A percentile compares a stretch with the other conserved stretches of the same genome.
phyloP scores from a whole-genome alignment of 2,113 vertebrate species.

The Grallaria varia region DNA sequence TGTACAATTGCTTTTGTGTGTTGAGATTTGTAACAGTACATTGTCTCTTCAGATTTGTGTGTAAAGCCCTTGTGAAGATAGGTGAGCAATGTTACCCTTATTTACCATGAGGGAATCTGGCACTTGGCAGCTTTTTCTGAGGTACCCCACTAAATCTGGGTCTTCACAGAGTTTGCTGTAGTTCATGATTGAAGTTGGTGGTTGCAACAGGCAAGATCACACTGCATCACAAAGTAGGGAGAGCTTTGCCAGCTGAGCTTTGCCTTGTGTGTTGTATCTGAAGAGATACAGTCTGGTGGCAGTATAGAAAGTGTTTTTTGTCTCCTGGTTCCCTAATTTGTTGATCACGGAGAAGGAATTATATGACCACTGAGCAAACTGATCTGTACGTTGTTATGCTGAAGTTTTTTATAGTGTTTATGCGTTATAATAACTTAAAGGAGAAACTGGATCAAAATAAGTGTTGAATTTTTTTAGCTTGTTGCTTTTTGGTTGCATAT shows the following conservation, averaged over 20 bases:
- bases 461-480: not conserved
- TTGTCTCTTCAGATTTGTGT: not conserved
- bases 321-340: not conserved
- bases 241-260: not conserved
- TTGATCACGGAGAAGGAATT: not conserved
- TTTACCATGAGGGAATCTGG: not conserved
- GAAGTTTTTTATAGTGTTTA: not conserved
- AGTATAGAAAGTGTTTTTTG: not conserved
- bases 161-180: fast-evolving
- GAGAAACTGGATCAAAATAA: not conserved
- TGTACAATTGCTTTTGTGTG: not conserved
- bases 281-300: not conserved
- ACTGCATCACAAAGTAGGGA: not conserved
- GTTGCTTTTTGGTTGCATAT: not conserved
- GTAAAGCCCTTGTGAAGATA: not conserved
- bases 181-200: not conserved
- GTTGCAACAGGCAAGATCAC: not conserved
- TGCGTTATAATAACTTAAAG: not conserved
- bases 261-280: not conserved
- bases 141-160: not conserved
- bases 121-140: not conserved
- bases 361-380: not conserved
- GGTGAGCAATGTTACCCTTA: not conserved
- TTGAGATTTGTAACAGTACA: not conserved
- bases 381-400: not conserved